Conservation (phyloP, 2,797 vertebrate species). For the Gastrophryne carolinensis region DNA sequence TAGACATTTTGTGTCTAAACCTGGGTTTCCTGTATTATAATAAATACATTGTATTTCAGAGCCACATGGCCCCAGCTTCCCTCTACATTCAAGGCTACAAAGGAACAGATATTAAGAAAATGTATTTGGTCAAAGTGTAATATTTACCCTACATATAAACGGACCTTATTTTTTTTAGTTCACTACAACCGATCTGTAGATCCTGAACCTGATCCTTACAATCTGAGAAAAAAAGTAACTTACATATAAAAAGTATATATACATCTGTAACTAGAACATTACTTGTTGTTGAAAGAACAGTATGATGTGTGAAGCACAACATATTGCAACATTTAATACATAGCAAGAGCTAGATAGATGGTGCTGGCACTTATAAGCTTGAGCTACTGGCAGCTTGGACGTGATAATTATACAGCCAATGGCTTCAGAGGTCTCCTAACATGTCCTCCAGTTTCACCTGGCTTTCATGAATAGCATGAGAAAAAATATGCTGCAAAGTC, state of each 20-base stretch:
- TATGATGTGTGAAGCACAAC: slow-evolving; percentile 3
- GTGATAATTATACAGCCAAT: slow-evolving; percentile 52
- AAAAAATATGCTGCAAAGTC: background rate
- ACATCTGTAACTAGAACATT: slow-evolving; percentile 1
- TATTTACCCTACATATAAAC: background rate
- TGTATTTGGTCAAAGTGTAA: background rate
- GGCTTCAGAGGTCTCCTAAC: slow-evolving; percentile 56
- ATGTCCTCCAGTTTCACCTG: slow-evolving; percentile 53
- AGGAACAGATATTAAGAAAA: background rate
- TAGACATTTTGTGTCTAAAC: background rate
- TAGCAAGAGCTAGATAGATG: slow-evolving; percentile 61
- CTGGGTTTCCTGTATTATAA: too few relatives aligned
- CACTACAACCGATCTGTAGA: background rate
- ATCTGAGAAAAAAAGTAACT: background rate
- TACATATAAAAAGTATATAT: background rate
- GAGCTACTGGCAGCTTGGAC: slow-evolving; percentile 57
- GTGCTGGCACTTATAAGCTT: slow-evolving; percentile 70
- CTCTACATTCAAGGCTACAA: background rate
- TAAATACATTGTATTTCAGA: too few relatives aligned
- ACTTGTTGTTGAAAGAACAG: background rate
- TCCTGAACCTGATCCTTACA: background rate
- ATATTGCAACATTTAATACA: slow-evolving; percentile 30
- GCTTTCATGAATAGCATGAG: background rate
- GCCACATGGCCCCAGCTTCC: background rate
- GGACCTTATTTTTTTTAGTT: background rate